These are phyloP conservation scores for Siderastrea radians DNA, from an alignment of 92 coral and sea anemone genomes.

Conservation along the genomic window DNA sequence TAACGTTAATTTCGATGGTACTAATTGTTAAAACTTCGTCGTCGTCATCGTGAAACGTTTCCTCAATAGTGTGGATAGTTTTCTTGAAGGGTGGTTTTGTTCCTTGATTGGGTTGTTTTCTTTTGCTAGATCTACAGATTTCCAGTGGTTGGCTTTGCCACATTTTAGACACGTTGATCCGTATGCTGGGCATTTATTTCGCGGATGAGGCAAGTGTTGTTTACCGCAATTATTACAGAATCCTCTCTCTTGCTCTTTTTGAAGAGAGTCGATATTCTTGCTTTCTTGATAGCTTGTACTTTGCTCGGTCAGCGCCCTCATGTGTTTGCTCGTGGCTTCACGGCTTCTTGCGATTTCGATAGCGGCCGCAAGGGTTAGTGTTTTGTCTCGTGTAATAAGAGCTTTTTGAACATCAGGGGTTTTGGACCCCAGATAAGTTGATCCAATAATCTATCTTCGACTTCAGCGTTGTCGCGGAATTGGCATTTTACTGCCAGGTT, in stretches of 20 bases:
- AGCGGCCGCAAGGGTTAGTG: conserved; percentile 20
- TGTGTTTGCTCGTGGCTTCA: conserved; percentile 4
- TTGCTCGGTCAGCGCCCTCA: neutral
- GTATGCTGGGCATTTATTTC: neutral
- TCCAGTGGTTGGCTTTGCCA: conserved; percentile 5
- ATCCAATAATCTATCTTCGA: neutral
- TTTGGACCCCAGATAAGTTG: conserved; percentile 8
- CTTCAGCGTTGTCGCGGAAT: no score
- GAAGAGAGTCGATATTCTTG: neutral
- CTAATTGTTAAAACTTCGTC: no score
- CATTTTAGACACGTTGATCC: conserved; percentile 8
- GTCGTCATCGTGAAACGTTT: no score
- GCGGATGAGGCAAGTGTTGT: neutral
- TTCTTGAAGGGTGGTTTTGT: no score
- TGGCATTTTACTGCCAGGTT: no score
- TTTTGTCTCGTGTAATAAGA: conserved; percentile 13
- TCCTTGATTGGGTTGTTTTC: conserved; percentile 5
- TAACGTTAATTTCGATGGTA: no score
- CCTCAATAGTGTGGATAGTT: no score
- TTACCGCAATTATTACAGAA: conserved; percentile 13
- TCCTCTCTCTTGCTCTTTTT: conserved; percentile 17
- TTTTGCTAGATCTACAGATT: conserved; percentile 8
- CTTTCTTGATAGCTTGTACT: neutral
- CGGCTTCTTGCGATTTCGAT: conserved; percentile 20
- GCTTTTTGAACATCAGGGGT: neutral